Evolutionary conservation across 2,888 invertebrate species (phyloP), one percentile per base, ranked within the genome.

Genomic region (Piscicola geometra): DNA sequence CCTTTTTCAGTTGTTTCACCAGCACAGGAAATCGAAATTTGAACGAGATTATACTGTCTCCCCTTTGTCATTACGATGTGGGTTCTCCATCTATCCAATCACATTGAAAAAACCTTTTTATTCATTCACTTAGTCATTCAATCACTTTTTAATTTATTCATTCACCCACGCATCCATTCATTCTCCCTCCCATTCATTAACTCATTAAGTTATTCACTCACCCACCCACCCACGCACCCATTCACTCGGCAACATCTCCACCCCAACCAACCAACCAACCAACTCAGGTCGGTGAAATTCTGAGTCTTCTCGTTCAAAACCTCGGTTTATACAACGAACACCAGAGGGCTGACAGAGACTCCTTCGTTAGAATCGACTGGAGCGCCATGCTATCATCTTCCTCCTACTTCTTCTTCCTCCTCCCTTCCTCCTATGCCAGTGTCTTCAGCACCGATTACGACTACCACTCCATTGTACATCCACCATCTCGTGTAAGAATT

Each of bases 241-340:
- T 36, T 21, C 33, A 70, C 21, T 32, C 41, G 41, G 21, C 41
- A 18, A 36, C 5, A 36, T 25, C 41, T n/a, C 36, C 35, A 1
- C 28, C 41, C 21, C 5, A 41, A 41, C 5, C 68, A 3, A 3
- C 35, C 71, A 50, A 30, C 1, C 25, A 41, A 1, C 50, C 33
- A 18, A 18, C 28, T 36, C 64, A 73, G 73, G 60, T 35, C 1
- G 64, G 73, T 64, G 52, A 73, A 25, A 73, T 73, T 18, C 35
- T 73, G 21, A n/a, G 35, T 52, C 73, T 73, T 1, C 21, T 80
- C 3, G 79, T 77, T n/a, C 79, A 79, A 50, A 72, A 79, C 0
- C 66, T 80, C 25, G 79, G 80, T 36, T 52, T 79, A 64, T 72
- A 77, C 52, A 78, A 78, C 66, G 79, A 80, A 35, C 79, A 80